phyloP scores from a whole-genome alignment of 2,888 invertebrate species.

The Sericinus montela region DNA sequence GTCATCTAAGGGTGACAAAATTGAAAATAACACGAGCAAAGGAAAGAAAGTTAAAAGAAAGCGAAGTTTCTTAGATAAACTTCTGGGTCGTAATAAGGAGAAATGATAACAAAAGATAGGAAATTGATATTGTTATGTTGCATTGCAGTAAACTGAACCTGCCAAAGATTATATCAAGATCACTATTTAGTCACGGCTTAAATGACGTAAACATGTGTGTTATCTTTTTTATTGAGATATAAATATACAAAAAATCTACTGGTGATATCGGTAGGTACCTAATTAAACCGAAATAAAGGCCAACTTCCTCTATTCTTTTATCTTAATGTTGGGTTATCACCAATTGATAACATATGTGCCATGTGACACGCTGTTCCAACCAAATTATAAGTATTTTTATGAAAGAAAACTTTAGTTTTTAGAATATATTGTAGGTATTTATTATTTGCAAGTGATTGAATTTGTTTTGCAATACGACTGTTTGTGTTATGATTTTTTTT shows the following conservation, averaged over 20 bases:
- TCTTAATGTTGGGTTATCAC: constrained; percentile 73
- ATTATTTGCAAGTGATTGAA: constrained; percentile 14
- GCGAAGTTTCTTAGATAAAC: constrained; percentile 70
- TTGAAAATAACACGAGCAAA: constrained; percentile 49
- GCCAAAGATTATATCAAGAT: constrained; percentile 67
- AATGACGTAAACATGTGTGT: constrained; percentile 56
- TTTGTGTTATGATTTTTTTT: constrained; percentile 7
- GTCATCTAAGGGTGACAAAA: constrained; percentile 52
- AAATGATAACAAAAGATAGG: constrained; percentile 33
- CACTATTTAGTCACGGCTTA: constrained; percentile 35
- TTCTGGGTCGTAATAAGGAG: constrained; percentile 65
- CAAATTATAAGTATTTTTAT: constrained; percentile 42
- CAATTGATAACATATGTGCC: constrained; percentile 68
- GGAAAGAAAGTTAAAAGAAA: constrained; percentile 67
- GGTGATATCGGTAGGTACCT: constrained; percentile 41
- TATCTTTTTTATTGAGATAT: constrained; percentile 37
- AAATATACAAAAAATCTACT: constrained; percentile 23
- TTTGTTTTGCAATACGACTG: constrained; percentile 6
- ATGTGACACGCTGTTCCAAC: constrained; percentile 72
- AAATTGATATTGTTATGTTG: constrained; percentile 41
- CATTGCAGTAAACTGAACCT: constrained; percentile 48
- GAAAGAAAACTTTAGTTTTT: constrained; percentile 19
- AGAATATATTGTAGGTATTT: constrained; percentile 16
- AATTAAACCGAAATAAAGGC: constrained; percentile 42
- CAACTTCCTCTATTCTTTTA: constrained; percentile 63